phyloP scores from a whole-genome alignment of 2,797 vertebrate genomes.

The Chloroceryle inda region DNA sequence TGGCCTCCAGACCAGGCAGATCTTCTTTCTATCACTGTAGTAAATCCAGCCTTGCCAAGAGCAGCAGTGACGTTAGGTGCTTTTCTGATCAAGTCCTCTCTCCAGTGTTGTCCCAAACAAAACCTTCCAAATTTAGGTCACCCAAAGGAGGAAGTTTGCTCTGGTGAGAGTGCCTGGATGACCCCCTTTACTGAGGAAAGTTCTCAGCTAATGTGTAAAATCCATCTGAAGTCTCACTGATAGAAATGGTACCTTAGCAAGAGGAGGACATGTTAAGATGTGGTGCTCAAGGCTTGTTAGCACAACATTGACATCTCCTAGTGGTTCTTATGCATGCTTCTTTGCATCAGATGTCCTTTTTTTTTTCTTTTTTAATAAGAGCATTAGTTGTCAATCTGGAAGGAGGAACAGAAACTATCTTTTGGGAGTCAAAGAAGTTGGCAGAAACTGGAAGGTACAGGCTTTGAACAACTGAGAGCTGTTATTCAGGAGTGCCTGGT shows the following conservation, averaged over 20 bases:
- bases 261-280: not conserved
- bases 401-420: not conserved
- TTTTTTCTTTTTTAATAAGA: not conserved
- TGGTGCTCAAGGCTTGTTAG: not conserved
- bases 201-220: not conserved
- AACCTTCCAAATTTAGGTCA: not conserved
- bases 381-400: not conserved
- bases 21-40: not conserved
- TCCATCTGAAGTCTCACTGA: not conserved
- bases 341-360: not conserved
- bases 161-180: not conserved
- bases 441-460: not conserved
- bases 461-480: not conserved
- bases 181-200: not conserved
- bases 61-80: not conserved
- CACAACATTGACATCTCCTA: not conserved
- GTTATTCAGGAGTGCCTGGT: not conserved
- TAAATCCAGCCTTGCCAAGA: constrained; percentile 28
- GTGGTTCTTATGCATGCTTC: not conserved
- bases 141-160: not conserved
- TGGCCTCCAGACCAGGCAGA: constrained; percentile 1
- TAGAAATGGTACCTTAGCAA: not conserved
- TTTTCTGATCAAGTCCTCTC: not conserved
- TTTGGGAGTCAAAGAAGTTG: not conserved
- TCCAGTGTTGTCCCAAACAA: not conserved